phyloP scores from a whole-genome alignment of 2,113 vertebrate genomes.

The Zootoca vivipara region DNA sequence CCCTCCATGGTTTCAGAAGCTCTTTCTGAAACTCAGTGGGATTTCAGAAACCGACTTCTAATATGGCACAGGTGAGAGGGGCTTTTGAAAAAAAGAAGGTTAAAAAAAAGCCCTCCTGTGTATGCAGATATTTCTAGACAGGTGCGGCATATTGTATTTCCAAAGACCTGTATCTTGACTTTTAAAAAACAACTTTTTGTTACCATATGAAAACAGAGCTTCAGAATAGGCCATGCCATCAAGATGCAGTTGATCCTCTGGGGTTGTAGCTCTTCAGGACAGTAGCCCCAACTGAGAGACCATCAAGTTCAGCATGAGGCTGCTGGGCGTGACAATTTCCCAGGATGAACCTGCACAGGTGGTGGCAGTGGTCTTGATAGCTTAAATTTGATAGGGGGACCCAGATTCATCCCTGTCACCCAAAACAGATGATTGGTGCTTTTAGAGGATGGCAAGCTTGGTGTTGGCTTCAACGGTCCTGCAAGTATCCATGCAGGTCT shows the following conservation, averaged over 20 bases:
- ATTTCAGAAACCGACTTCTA: not conserved
- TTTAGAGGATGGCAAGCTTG: not conserved
- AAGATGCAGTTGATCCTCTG: accelerated
- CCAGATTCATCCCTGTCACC: not conserved
- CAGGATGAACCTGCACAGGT: not conserved
- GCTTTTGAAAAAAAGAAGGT: not conserved
- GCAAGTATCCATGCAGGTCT: no score
- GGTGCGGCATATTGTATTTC: not conserved
- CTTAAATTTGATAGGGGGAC: not conserved
- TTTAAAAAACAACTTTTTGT: not conserved
- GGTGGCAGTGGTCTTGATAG: accelerated
- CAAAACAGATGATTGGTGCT: not conserved
- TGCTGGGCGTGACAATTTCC: not conserved
- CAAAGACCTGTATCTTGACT: not conserved
- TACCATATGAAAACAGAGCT: not conserved
- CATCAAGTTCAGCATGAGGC: not conserved
- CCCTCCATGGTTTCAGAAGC: not conserved
- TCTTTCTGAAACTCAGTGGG: not conserved
- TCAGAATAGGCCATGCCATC: not conserved
- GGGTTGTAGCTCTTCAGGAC: not conserved
- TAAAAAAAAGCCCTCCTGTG: not conserved
- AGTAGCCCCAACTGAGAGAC: not conserved
- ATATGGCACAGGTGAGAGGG: not conserved
- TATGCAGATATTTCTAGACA: not conserved
- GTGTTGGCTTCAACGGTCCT: not conserved